phyloP scores from a whole-genome alignment of 2,888 invertebrate genomes.

The Macropis europaea region DNA sequence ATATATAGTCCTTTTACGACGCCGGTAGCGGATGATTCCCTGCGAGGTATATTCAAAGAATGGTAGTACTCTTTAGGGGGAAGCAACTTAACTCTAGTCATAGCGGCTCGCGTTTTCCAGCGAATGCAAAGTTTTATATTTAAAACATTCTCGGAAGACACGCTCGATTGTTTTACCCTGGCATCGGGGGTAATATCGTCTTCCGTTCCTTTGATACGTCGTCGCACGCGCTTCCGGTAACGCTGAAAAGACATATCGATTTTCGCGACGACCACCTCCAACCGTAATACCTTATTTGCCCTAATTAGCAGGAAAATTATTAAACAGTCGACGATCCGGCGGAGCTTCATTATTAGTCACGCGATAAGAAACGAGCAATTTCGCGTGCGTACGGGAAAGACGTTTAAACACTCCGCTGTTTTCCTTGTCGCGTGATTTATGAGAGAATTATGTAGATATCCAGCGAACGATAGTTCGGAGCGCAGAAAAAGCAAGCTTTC shows the following conservation, averaged over 20 bases:
- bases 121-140: slow-evolving; percentile 28
- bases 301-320: slow-evolving; percentile 49
- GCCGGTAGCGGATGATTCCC: slow-evolving; percentile 41
- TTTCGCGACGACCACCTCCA: slow-evolving; percentile 25
- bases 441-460: slow-evolving; percentile 46
- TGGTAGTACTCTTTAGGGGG: slow-evolving; percentile 23
- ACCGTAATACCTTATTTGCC: slow-evolving; percentile 27
- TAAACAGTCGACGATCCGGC: slow-evolving; percentile 28
- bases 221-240: neutral
- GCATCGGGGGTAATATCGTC: slow-evolving; percentile 7
- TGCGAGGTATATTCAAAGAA: slow-evolving; percentile 24
- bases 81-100: slow-evolving; percentile 28
- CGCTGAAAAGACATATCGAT: slow-evolving; percentile 40
- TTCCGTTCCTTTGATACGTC: slow-evolving; percentile 8
- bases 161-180: slow-evolving; percentile 2
- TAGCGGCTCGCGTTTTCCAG: slow-evolving; percentile 6
- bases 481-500: slow-evolving; percentile 15
- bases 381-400: slow-evolving; percentile 26
- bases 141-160: slow-evolving; percentile 23
- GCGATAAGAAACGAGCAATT: slow-evolving; percentile 54
- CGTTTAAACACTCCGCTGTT: slow-evolving; percentile 32
- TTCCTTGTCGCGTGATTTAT: slow-evolving; percentile 39
- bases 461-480: slow-evolving; percentile 10
- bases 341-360: slow-evolving; percentile 55
- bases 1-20: slow-evolving; percentile 53